Evolutionary conservation across 2,113 vertebrate genomes (phyloP), one percentile per base, ranked within the genome.

Genomic region (Lepus timidus): DNA sequence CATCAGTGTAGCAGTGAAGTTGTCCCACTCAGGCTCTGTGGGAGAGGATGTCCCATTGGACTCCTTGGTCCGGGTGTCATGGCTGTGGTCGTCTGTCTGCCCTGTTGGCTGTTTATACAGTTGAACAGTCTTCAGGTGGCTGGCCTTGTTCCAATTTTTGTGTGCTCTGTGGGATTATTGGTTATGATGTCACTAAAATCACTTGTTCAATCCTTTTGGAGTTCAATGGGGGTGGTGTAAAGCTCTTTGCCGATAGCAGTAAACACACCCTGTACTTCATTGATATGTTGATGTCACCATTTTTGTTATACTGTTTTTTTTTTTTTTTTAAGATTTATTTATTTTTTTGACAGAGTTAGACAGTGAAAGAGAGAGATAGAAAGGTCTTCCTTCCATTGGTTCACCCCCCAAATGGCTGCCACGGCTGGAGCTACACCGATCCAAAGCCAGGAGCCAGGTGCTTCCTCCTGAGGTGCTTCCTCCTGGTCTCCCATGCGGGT

Each of bases 101-200:
- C 22, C 76, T 17, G 83, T 84, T 12, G 17, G 11, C 23, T 90
- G 20, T 80, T 86, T 78, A 51, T 90, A 4, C 17, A 61, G 33
- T 23, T 89, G 93, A 16, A 44, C 22, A 36, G 0, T 64, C 49
- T 90, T 76, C 3, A 6, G 65, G 25, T 73, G 13, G 22, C 68
- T 87, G 90, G 17, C 10, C 80, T 93, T 87, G 44, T 61, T 75
- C n/a, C 2, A 9, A 1, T 49, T 81, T 86, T 61, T 76, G 36
- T 85, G 33, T 94, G 44, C 55, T 85, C 13, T 58, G 2, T 93
- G 33, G 4, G 67, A 13, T 68, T 75, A 16, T 51, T 49, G 79
- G 61, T 88, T 81, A 65, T 64, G 13, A 61, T 81, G 13, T 36
- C 84, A 85, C 65, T 92, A 61, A 85, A 94, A 80, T 86, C 70